phyloP scores from a whole-genome alignment of 2,113 vertebrate species.

The Planiliza haematocheilus region DNA sequence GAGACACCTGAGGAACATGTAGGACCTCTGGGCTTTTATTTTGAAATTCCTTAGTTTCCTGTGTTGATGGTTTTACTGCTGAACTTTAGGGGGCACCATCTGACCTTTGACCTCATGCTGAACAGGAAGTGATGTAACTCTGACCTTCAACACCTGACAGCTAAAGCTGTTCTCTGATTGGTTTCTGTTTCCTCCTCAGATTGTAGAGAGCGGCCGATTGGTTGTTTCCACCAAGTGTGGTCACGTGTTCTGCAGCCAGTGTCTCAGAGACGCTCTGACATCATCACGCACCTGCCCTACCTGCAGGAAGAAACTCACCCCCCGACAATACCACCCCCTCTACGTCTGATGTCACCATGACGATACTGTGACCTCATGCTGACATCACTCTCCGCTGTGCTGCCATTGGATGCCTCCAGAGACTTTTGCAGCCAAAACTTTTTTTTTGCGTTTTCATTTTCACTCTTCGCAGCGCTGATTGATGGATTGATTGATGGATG shows the following conservation, averaged over 20 bases:
- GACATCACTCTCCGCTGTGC: neutral
- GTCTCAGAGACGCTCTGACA: conserved; percentile 91
- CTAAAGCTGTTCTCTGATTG: conserved; percentile 15
- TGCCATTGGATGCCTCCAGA: conserved; percentile 7
- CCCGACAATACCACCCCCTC: conserved; percentile 95
- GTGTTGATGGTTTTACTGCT: too few species aligned
- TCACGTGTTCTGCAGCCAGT: conserved; percentile 97
- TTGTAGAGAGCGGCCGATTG: conserved; percentile 90
- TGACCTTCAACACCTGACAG: too few species aligned
- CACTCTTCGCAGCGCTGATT: neutral
- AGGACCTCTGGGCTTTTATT: too few species aligned
- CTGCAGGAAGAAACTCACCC: conserved; percentile 93
- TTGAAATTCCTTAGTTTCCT: too few species aligned
- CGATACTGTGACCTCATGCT: conserved; percentile 91
- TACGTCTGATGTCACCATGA: conserved; percentile 87
- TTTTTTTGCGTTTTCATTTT: too few species aligned
- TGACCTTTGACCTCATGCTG: too few species aligned
- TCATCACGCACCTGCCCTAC: conserved; percentile 92
- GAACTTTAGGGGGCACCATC: too few species aligned
- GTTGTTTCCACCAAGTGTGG: conserved; percentile 95
- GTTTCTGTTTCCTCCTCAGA: conserved; percentile 78
- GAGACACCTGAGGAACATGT: conserved; percentile 48
- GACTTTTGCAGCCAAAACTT: too few species aligned
- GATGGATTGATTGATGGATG: neutral
- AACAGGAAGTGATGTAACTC: too few species aligned